phyloP scores from a whole-genome alignment of 2,113 vertebrate genomes.

The Galbula dea region DNA sequence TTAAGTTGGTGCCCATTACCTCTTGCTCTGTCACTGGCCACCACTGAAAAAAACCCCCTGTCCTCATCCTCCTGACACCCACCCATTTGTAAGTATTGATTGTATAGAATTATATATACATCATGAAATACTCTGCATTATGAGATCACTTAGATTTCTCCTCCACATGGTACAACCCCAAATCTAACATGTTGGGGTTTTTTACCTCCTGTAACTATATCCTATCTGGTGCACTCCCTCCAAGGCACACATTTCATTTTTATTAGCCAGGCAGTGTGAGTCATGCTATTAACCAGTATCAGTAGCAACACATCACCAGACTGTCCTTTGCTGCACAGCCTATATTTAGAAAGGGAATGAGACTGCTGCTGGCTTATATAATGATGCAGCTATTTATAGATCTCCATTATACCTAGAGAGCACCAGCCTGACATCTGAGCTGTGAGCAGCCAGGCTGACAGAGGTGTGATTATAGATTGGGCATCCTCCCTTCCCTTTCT shows the following conservation, averaged over 20 bases:
- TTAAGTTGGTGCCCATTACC: too few relatives aligned
- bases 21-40: too few relatives aligned
- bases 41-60: too few relatives aligned
- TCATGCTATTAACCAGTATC: slow-evolving; percentile 69
- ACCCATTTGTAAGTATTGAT: too few relatives aligned
- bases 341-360: slow-evolving; percentile 80
- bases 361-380: slow-evolving; percentile 73
- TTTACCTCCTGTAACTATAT: slow-evolving; percentile 16
- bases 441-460: slow-evolving; percentile 62
- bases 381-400: slow-evolving; percentile 77
- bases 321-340: slow-evolving; percentile 69
- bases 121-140: neutral
- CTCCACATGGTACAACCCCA: neutral
- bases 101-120: too few relatives aligned
- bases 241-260: slow-evolving; percentile 67
- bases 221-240: slow-evolving; percentile 4
- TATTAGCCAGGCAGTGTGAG: slow-evolving; percentile 69
- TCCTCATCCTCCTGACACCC: too few relatives aligned
- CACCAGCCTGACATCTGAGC: slow-evolving; percentile 44
- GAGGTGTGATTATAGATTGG: slow-evolving; percentile 44
- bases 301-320: slow-evolving; percentile 59
- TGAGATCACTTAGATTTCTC: slow-evolving; percentile 38
- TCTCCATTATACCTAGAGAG: slow-evolving; percentile 74
- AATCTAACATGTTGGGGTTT: neutral
- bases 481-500: neutral